A percentile compares a stretch with the other conserved stretches of the same genome.
Evolutionary conservation across 2,797 vertebrate species (phyloP).

Genomic region (Danio kyathit): DNA sequence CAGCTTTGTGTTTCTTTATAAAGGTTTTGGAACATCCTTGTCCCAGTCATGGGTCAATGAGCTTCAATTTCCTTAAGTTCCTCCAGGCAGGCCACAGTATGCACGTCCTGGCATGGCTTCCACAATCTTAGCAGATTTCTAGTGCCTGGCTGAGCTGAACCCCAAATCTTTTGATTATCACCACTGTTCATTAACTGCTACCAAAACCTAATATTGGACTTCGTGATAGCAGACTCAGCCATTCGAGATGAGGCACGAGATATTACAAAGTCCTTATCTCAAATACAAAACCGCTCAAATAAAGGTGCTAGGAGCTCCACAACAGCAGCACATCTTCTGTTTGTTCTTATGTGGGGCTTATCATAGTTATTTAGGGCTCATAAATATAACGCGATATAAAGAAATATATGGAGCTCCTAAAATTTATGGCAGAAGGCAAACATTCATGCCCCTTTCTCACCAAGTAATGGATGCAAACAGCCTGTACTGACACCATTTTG

Average conservation of each 20-base stretch:
- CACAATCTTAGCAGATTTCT: background rate
- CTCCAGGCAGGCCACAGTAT: background rate
- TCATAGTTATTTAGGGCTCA: constrained; percentile 39
- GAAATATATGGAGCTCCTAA: constrained; percentile 41
- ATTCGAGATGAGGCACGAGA: background rate
- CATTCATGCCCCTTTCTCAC: constrained; percentile 41
- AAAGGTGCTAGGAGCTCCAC: constrained; percentile 1
- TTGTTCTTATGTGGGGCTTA: constrained; percentile 31
- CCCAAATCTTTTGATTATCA: background rate
- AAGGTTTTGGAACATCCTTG: constrained; percentile 17
- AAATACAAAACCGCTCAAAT: background rate
- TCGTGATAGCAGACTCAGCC: background rate
- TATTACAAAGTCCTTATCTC: background rate
- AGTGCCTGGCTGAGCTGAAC: background rate
- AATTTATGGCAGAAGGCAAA: constrained; percentile 43
- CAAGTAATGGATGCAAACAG: constrained; percentile 45
- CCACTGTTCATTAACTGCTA: background rate
- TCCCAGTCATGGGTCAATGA: constrained; percentile 24
- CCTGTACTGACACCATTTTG: constrained; percentile 38
- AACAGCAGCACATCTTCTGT: constrained; percentile 18
- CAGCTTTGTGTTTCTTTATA: constrained; percentile 2
- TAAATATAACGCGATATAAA: constrained; percentile 14
- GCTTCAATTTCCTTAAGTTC: constrained; percentile 27
- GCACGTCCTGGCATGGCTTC: background rate
- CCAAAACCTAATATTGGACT: background rate